These are phyloP conservation scores for Caenorhabditis auriculariae DNA, from an alignment of 2,888 invertebrate genomes.

Conservation along the genomic window DNA sequence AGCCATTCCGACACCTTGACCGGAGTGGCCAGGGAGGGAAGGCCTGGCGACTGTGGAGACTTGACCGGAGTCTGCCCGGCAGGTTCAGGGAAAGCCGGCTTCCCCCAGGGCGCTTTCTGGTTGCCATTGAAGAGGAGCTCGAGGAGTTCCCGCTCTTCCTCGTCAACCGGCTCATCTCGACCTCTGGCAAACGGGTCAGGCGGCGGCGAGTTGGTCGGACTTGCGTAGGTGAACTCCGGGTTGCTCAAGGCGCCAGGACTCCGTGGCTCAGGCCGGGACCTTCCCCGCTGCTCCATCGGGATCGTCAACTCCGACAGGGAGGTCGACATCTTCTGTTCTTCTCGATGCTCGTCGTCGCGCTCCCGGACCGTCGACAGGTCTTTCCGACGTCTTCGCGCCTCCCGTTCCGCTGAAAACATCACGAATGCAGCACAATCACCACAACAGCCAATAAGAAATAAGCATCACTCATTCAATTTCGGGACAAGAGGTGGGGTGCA, in stretches of 20 bases:
- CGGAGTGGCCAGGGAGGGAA: conserved; percentile 9
- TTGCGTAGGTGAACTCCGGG: too few relatives aligned
- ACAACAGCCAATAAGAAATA: background rate
- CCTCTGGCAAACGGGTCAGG: conserved; percentile 8
- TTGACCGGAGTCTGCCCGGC: background rate
- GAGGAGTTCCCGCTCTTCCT: conserved; percentile 19
- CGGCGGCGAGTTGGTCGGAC: too few relatives aligned
- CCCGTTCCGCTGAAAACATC: conserved; percentile 19
- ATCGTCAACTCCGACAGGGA: background rate
- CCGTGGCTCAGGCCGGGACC: too few relatives aligned
- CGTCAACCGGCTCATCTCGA: conserved; percentile 22
- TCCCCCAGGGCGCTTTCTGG: background rate
- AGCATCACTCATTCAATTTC: too few relatives aligned
- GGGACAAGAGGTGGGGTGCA: too few relatives aligned
- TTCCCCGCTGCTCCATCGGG: background rate
- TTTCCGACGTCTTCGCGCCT: conserved; percentile 10
- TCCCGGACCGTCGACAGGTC: conserved; percentile 25
- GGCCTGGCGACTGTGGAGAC: conserved; percentile 12
- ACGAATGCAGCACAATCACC: conserved; percentile 12
- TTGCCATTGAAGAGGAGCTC: conserved; percentile 20
- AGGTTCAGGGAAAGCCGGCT: background rate
- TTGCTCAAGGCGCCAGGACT: too few relatives aligned
- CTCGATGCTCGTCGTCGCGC: conserved; percentile 8
- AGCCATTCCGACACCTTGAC: conserved; percentile 32
- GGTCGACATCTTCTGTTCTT: background rate